Evolutionary conservation across 2,888 invertebrate species (phyloP).

Genomic region (Sarcophaga caerulescens): DNA sequence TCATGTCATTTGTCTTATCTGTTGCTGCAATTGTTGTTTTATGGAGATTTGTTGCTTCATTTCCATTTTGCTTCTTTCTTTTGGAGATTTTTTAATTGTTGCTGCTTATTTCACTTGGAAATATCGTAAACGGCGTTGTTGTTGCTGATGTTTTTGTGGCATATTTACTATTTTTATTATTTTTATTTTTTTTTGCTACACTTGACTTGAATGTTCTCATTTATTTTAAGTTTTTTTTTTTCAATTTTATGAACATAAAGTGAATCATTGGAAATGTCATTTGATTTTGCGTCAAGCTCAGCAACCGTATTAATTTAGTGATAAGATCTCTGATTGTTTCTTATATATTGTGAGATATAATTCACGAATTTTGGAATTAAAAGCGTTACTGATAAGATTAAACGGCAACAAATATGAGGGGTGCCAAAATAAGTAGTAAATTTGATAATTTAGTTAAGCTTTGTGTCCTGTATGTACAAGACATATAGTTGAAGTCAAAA

Average conservation of each 20-base stretch:
- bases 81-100: constrained; percentile 7
- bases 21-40: constrained; percentile 38
- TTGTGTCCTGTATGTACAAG: too few species aligned
- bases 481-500: too few species aligned
- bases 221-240: constrained; percentile 50
- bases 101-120: constrained; percentile 11
- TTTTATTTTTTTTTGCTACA: constrained; percentile 54
- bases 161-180: constrained; percentile 44
- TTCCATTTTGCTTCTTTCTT: too few species aligned
- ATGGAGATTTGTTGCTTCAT: too few species aligned
- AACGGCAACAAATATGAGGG: background rate
- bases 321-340: background rate
- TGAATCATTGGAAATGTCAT: constrained; percentile 26
- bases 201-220: constrained; percentile 50
- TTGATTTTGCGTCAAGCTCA: constrained; percentile 43
- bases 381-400: constrained; percentile 1
- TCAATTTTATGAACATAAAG: constrained; percentile 53
- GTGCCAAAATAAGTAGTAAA: too few species aligned
- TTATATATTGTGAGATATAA: background rate
- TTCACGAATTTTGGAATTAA: background rate
- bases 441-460: too few species aligned
- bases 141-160: constrained; percentile 27
- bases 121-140: constrained; percentile 57
- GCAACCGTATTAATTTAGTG: constrained; percentile 18
- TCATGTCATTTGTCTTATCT: constrained; percentile 76